Conservation (phyloP, 2,113 vertebrate species). For the Mellivora capensis region DNA sequence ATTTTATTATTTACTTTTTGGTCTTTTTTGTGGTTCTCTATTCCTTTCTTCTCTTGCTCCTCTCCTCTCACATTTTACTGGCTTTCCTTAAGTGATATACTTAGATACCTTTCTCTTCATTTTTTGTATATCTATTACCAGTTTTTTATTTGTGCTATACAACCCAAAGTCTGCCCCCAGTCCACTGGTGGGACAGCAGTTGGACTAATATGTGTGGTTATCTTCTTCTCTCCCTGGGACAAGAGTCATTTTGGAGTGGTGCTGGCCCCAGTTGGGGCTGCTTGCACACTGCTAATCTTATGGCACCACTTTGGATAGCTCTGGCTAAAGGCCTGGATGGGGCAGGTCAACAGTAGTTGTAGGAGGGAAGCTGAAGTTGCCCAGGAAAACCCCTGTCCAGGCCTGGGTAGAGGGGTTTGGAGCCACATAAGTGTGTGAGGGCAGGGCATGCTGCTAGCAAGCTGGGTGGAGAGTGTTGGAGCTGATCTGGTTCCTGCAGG, state of each 20-base stretch:
- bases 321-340: background rate
- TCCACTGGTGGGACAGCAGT: background rate
- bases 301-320: background rate
- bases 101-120: background rate
- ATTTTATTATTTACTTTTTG: no score
- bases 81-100: background rate
- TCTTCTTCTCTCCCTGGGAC: background rate
- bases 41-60: background rate
- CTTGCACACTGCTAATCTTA: background rate
- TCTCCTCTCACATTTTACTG: background rate
- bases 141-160: background rate
- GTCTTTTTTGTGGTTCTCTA: background rate
- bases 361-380: background rate
- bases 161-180: background rate
- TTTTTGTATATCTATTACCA: background rate
- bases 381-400: background rate
- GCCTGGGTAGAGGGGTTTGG: background rate
- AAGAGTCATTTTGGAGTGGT: background rate
- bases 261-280: no score
- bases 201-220: background rate
- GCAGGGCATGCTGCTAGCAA: background rate
- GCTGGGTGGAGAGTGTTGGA: background rate
- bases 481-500: background rate
- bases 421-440: background rate
- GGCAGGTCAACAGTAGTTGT: background rate